Conservation (phyloP, 2,888 invertebrate species). For the Ceramica pisi region DNA sequence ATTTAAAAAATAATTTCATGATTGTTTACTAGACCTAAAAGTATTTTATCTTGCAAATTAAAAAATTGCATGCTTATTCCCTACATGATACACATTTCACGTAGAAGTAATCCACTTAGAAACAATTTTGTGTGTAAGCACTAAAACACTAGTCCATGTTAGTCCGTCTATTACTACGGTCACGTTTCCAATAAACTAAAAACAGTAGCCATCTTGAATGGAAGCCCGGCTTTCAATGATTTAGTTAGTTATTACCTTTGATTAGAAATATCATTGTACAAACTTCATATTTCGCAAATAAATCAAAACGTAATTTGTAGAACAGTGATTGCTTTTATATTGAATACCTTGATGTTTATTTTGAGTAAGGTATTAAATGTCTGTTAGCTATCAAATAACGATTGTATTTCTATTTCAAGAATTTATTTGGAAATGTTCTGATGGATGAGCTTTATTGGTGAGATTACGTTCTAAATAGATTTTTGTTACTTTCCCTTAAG, state of each 20-base stretch:
- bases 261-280: conserved; percentile 19
- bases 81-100: too few relatives aligned
- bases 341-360: conserved; percentile 3
- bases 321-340: conserved; percentile 34
- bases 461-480: conserved; percentile 27
- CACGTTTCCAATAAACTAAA: background rate
- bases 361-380: conserved; percentile 13
- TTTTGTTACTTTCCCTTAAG: conserved; percentile 5
- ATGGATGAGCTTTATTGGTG: conserved; percentile 7
- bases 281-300: conserved; percentile 21
- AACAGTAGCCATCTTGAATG: background rate
- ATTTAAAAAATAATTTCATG: too few relatives aligned
- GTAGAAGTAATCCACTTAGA: too few relatives aligned
- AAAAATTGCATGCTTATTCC: too few relatives aligned
- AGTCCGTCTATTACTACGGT: background rate
- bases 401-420: conserved; percentile 15
- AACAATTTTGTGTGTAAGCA: too few relatives aligned
- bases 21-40: too few relatives aligned
- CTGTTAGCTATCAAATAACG: conserved; percentile 29
- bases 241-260: background rate
- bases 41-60: too few relatives aligned
- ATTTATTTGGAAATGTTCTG: conserved; percentile 14
- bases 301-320: conserved; percentile 15
- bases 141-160: background rate
- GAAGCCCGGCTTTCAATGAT: background rate